Base-by-base conservation (phyloP, 2,888 invertebrate genomes). In the Lithophane ornitopus region DNA sequence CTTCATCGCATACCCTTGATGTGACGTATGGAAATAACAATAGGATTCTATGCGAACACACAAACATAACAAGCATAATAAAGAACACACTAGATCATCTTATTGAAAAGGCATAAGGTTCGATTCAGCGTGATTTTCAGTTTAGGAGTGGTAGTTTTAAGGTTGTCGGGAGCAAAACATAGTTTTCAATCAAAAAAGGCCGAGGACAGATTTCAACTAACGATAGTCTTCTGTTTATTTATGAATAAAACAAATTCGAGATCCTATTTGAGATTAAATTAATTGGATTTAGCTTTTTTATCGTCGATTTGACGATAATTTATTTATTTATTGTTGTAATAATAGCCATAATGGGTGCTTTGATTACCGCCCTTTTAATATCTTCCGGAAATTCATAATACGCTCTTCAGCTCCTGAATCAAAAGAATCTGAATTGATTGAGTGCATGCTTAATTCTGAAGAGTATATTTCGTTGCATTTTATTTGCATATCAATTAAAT, bases 11-110 rank as follows among this genome's bases (percentile, higher is more conserved):
- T 88, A 87, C 91, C 91, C 91, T 91, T 91, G 89, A 92, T 92
- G 91, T 92, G 91, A 92, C 93, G 92, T 92, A 92, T 91, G 90
- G 87, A 89, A 90, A 91, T 88, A 89, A 93, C 91, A 93, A 93
- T 91, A 89, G 90, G 84, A 86, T 80, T 59, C 84, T 83, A 79
- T 79, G 77, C 80, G 12, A 69, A 61, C 65, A 70, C 14, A 46
- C 70, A 44, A 80, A 69, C 41, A 68, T 19, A 74, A 11, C 7
- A 34, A 12, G 3, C 6, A 22, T 12, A 56, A 41, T 61, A 72
- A 74, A 70, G 41, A 56, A 26, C 2, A 39, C 44, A 44, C 0
- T 14, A 8, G 0, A 44, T 8, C 11, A 58, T 73, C 46, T 62
- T 82, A 81, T 46, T 4, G 0, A 7, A 26, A 0, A 14, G 0